A percentile compares a stretch with the other conserved stretches of the same genome.
Conservation (phyloP, 2,888 invertebrate genomes). For the Thymelicus acteon region DNA sequence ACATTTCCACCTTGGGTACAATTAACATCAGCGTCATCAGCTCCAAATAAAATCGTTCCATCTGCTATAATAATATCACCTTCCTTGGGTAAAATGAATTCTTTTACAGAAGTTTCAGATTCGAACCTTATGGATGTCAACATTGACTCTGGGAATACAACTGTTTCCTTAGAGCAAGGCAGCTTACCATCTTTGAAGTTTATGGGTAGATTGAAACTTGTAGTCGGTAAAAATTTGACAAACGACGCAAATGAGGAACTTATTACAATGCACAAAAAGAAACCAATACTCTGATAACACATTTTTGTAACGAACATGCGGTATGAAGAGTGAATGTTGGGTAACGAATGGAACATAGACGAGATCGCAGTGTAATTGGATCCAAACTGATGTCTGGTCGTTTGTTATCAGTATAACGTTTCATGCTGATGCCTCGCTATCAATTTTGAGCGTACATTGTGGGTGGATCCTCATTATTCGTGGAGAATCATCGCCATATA, state of each 20-base stretch:
- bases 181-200: conserved; percentile 67
- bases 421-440: conserved; percentile 48
- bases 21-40: conserved; percentile 54
- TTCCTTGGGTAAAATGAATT: conserved; percentile 68
- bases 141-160: conserved; percentile 66
- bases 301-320: conserved; percentile 40
- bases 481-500: conserved; percentile 6
- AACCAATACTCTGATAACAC: conserved; percentile 38
- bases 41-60: conserved; percentile 60
- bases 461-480: conserved; percentile 43
- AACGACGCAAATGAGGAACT: conserved; percentile 52
- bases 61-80: conserved; percentile 69
- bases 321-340: conserved; percentile 46
- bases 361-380: conserved; percentile 63
- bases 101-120: conserved; percentile 55
- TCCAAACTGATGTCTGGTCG: conserved; percentile 64
- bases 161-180: conserved; percentile 72
- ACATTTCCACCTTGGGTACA: conserved; percentile 56
- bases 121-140: conserved; percentile 58
- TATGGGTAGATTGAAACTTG: conserved; percentile 64
- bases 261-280: conserved; percentile 46
- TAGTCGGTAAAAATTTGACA: conserved; percentile 71
- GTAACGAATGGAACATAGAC: conserved; percentile 56
- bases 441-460: conserved; percentile 43
- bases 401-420: conserved; percentile 63